Conservation (phyloP, 2,888 invertebrate species). For the Polydesmus complanatus region DNA sequence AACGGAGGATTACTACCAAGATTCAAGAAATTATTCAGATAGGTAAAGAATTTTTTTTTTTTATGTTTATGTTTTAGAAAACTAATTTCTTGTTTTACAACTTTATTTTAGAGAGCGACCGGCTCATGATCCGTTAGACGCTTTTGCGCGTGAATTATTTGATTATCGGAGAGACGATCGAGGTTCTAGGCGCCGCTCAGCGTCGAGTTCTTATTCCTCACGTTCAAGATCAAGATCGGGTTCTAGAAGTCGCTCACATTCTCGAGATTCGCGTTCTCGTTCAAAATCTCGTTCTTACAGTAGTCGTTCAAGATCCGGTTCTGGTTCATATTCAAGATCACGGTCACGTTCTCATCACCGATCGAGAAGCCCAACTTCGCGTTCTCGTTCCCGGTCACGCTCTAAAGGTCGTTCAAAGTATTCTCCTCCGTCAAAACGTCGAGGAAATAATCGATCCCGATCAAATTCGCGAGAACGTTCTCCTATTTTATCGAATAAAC, state of each 20-base stretch:
- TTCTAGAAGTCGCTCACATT: constrained; percentile 15
- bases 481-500: neutral
- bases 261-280: constrained; percentile 19
- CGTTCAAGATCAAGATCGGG: constrained; percentile 14
- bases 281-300: constrained; percentile 33
- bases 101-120: no score
- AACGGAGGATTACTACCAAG: constrained; percentile 9
- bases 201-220: constrained; percentile 16
- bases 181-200: constrained; percentile 15
- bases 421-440: neutral
- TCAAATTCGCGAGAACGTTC: neutral
- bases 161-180: constrained; percentile 53
- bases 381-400: constrained; percentile 7
- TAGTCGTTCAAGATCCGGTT: constrained; percentile 25
- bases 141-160: constrained; percentile 69
- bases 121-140: constrained; percentile 73
- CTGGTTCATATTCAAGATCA: constrained; percentile 12
- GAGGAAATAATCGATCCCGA: neutral
- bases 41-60: constrained; percentile 42
- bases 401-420: constrained; percentile 1
- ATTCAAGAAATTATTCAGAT: constrained; percentile 54
- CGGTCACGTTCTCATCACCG: constrained; percentile 13
- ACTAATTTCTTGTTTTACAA: constrained; percentile 1
- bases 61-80: constrained; percentile 30
- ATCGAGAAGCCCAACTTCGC: neutral